These are phyloP conservation scores for Equus quagga DNA, from an alignment of 2,113 vertebrate species.

Conservation along the genomic window DNA sequence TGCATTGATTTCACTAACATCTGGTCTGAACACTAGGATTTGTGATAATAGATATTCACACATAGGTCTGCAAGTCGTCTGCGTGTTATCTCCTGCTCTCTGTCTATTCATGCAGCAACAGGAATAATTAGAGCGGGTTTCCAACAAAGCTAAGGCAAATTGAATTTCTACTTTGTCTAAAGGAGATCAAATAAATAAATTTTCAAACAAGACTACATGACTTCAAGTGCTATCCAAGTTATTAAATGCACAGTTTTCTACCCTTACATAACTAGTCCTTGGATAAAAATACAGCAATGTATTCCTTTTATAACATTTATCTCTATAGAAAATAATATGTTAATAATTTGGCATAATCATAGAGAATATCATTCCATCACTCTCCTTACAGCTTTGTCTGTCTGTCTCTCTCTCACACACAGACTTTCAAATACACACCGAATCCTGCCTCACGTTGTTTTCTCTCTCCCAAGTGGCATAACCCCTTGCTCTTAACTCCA, in stretches of 20 bases:
- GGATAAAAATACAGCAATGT: neutral
- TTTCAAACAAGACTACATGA: constrained; percentile 44
- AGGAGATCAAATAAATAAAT: constrained; percentile 61
- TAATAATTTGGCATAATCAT: neutral
- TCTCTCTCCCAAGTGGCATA: neutral
- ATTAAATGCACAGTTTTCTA: constrained; percentile 7
- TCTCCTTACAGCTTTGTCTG: neutral
- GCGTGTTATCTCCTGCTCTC: neutral
- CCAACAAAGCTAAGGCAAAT: constrained; percentile 63
- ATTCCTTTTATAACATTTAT: neutral
- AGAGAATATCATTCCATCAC: neutral
- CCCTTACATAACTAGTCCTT: rapidly evolving
- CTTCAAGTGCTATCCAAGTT: constrained; percentile 41
- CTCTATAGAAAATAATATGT: neutral
- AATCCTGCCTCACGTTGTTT: neutral
- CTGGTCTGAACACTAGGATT: neutral
- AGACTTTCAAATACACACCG: neutral
- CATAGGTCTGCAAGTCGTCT: neutral
- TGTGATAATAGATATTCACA: neutral
- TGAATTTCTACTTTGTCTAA: constrained; percentile 62
- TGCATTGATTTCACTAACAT: neutral
- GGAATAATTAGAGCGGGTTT: constrained; percentile 35
- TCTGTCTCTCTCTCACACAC: neutral
- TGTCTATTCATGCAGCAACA: neutral
- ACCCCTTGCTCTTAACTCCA: neutral